A percentile compares a stretch with the other conserved stretches of the same genome.
Evolutionary conservation across 2,888 invertebrate species (phyloP).

Genomic region (Caradrina clavipalpis): DNA sequence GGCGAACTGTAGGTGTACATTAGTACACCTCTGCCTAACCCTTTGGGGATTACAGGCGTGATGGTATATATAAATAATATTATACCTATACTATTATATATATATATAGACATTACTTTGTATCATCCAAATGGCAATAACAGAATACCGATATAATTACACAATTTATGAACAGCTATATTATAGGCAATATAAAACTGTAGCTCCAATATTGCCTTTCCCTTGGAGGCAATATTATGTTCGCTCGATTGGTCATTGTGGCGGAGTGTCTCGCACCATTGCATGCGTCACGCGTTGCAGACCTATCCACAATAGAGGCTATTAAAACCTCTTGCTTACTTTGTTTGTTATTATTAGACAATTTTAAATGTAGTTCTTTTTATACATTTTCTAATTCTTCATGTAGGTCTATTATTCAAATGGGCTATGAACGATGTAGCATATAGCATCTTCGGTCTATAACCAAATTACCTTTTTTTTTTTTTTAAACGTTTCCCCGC

Average conservation of each 20-base stretch:
- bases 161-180: constrained; percentile 22
- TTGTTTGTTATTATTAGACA: background rate
- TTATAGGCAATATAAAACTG: constrained; percentile 21
- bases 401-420: too few relatives aligned
- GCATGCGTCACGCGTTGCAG: constrained; percentile 30
- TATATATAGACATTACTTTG: background rate
- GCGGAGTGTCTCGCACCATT: constrained; percentile 20
- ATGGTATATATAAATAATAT: too few relatives aligned
- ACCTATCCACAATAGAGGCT: constrained; percentile 7
- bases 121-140: constrained; percentile 1
- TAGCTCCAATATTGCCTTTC: background rate
- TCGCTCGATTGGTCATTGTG: background rate
- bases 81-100: too few relatives aligned
- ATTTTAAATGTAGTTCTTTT: too few relatives aligned
- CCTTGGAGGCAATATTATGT: constrained; percentile 24
- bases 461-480: too few relatives aligned
- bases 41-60: too few relatives aligned
- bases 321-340: constrained; percentile 9
- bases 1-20: too few relatives aligned
- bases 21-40: too few relatives aligned
- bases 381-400: too few relatives aligned
- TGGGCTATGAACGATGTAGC: too few relatives aligned
- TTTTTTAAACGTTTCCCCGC: too few relatives aligned
- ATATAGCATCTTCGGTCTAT: too few relatives aligned
- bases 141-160: background rate